phyloP scores from a whole-genome alignment of 2,888 invertebrate species.

The Choristoneura rosaceana region DNA sequence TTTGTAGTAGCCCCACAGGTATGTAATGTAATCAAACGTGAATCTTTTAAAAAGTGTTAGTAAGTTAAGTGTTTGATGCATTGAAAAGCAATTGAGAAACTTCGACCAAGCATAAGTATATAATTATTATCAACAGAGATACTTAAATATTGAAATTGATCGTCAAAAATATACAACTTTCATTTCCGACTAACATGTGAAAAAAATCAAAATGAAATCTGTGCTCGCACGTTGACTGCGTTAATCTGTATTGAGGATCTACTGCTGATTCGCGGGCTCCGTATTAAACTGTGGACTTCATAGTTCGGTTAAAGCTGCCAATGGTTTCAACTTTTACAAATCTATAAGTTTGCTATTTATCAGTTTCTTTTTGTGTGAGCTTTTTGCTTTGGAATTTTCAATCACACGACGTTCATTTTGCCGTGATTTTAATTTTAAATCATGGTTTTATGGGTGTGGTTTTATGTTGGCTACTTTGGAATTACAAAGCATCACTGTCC shows the following conservation, averaged over 20 bases:
- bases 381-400: background rate
- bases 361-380: background rate
- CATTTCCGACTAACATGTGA: background rate
- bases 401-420: background rate
- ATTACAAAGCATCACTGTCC: no score
- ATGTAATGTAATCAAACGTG: no score
- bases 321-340: conserved; percentile 4
- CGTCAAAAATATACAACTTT: background rate
- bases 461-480: no score
- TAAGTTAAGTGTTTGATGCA: no score
- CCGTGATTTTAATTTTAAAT: no score
- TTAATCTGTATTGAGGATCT: conserved; percentile 3
- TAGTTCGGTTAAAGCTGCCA: background rate
- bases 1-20: no score
- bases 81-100: no score
- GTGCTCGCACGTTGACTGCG: background rate
- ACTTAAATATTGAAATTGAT: background rate
- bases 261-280: background rate
- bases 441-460: no score
- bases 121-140: background rate
- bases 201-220: background rate
- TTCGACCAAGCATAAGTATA: no score
- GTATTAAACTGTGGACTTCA: conserved; percentile 23
- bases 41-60: no score
- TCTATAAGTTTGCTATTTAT: background rate